phyloP scores from a whole-genome alignment of 1,140 invertebrate genomes.

The Lamellibrachia luymesi region DNA sequence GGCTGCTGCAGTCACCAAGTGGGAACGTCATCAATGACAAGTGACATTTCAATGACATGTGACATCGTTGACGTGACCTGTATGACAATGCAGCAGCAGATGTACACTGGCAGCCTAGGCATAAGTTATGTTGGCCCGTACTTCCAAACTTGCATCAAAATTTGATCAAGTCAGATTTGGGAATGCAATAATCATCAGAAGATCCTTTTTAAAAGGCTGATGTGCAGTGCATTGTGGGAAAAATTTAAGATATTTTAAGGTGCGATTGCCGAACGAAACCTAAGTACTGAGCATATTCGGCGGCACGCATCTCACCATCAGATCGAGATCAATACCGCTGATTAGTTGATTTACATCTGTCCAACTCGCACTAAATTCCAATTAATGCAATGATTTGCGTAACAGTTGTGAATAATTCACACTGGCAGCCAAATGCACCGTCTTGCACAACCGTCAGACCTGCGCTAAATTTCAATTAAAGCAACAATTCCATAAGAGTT shows the following conservation, averaged over 20 bases:
- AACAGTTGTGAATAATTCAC: constrained; percentile 1
- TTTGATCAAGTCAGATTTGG: background rate
- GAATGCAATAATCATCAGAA: background rate
- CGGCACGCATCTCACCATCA: background rate
- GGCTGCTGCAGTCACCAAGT: background rate
- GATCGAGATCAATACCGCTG: background rate
- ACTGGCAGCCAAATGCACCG: background rate
- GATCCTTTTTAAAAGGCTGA: background rate
- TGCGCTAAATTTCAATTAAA: background rate
- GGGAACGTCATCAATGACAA: background rate
- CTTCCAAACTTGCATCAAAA: background rate
- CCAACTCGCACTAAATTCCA: background rate
- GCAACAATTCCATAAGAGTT: background rate
- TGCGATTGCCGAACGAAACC: background rate
- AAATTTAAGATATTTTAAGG: background rate
- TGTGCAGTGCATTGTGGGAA: background rate
- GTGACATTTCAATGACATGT: constrained; percentile 5
- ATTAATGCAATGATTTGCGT: constrained; percentile 1
- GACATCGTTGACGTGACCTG: background rate
- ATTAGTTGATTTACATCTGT: background rate
- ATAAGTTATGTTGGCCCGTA: background rate
- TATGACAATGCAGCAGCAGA: background rate
- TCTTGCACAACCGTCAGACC: background rate
- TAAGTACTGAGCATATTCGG: background rate
- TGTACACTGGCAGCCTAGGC: background rate